A percentile compares a stretch with the other conserved stretches of the same genome.
Evolutionary conservation across 2,888 invertebrate genomes (phyloP).

Genomic region (Lutraria lutraria): DNA sequence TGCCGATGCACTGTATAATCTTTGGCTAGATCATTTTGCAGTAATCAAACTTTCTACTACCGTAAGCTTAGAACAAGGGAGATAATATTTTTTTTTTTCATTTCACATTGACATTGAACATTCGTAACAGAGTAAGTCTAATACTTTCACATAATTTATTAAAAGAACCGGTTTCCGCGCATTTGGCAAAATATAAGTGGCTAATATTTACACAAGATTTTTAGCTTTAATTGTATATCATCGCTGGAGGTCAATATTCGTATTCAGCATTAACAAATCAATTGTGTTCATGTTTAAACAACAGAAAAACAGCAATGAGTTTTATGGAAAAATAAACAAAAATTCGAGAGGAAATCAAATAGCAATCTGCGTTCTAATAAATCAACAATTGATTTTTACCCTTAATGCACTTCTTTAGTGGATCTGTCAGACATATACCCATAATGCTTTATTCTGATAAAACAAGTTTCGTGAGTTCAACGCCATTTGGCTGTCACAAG

Average conservation of each 20-base stretch:
- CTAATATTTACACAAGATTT: constrained; percentile 8
- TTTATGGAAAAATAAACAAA: neutral
- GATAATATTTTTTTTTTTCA: too few species aligned
- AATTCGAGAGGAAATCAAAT: neutral
- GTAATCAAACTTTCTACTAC: too few species aligned
- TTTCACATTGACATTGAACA: too few species aligned
- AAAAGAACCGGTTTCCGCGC: neutral
- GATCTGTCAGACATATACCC: neutral
- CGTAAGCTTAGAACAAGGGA: too few species aligned
- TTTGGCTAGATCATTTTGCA: too few species aligned
- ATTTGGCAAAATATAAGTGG: neutral
- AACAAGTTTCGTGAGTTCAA: too few species aligned
- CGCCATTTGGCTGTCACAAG: too few species aligned
- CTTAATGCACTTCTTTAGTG: neutral
- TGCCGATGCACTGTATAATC: too few species aligned
- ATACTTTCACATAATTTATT: neutral
- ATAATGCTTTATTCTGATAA: too few species aligned
- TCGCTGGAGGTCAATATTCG: neutral
- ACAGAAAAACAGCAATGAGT: neutral
- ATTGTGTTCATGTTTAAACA: constrained; percentile 1
- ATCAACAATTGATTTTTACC: neutral
- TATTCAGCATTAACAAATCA: neutral
- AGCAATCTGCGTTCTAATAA: neutral
- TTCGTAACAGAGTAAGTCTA: too few species aligned
- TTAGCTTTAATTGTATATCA: neutral